Base-by-base conservation (phyloP, 92 coral and sea anemone species). In the Diadumene lineata region DNA sequence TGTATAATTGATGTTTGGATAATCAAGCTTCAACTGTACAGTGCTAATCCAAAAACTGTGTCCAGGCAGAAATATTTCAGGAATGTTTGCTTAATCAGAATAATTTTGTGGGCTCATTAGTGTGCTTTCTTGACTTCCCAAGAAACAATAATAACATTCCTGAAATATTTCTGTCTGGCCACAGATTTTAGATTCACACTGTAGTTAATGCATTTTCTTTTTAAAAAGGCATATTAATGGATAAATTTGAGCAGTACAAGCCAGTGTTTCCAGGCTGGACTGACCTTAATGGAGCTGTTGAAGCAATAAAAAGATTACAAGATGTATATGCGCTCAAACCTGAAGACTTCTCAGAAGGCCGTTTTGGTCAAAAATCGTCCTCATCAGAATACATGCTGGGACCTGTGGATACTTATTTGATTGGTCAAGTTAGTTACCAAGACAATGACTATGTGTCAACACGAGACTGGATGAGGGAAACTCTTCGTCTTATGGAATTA, bases 401-500 rank as follows among this genome's bases (percentile, higher is more conserved):
- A 29, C 86, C 94, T 10, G 65, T 66, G 79, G 99, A 92, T 75
- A 79, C 92, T n/a, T 96, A 77, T 68, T 74, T 70, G n/a, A 84
- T 96, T 50, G 99, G 97, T 33, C 79, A 97, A 30, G 81, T 62
- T 16, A 82, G 96, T 7, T 96, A 83, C 60, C 61, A 81, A 28
- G 87, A 74, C 26, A 63, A 82, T 26, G 93, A 96, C 66, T 85
- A 78, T 73, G 53, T 70, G 18, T 72, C 50, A 60, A 88, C 96
- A 11, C 79, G 69, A 51, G 76, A 89, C 70, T 96, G 99, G 99
- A 96, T 96, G 99, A 66, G 67, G 66, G 99, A 92, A 60, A 86
- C 99, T 11, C 70, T 96, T 16, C 77, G 96, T 29, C 78, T 84
- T 32, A 69, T 96, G 86, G 86, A 91, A 43, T 70, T 72, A 48